A percentile compares a stretch with the other conserved stretches of the same genome.
phyloP scores from a whole-genome alignment of 2,888 invertebrate genomes.

The Stenurella melanura region DNA sequence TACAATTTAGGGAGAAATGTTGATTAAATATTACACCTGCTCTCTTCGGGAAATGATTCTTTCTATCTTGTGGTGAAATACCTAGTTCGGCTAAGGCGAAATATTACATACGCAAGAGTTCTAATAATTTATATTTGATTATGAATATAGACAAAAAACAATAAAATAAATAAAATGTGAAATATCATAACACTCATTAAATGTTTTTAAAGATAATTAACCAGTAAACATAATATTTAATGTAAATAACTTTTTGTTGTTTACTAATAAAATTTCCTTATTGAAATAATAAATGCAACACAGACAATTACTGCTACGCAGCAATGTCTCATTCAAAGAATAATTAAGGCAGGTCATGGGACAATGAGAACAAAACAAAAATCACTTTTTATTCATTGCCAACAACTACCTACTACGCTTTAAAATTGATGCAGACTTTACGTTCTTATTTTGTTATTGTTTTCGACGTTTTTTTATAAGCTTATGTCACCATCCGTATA shows the following conservation, averaged over 20 bases:
- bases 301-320: conserved; percentile 30
- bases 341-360: conserved; percentile 58
- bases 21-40: no score
- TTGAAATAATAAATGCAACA: conserved; percentile 17
- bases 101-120: no score
- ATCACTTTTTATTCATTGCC: conserved; percentile 51
- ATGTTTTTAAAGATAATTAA: not conserved
- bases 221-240: not conserved
- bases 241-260: conserved; percentile 9
- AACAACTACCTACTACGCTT: conserved; percentile 49
- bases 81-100: no score
- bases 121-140: no score
- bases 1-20: no score
- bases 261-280: not conserved
- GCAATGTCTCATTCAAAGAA: conserved; percentile 50
- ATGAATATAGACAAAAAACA: no score
- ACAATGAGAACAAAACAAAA: conserved; percentile 52
- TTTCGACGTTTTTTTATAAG: conserved; percentile 35
- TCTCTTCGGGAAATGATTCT: no score
- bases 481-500: conserved; percentile 38
- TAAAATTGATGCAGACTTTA: conserved; percentile 45
- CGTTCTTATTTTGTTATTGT: conserved; percentile 50
- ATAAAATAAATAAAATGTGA: not conserved
- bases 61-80: no score
- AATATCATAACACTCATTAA: not conserved